phyloP scores from a whole-genome alignment of 1,140 invertebrate genomes.

The Drosophila ambigua region DNA sequence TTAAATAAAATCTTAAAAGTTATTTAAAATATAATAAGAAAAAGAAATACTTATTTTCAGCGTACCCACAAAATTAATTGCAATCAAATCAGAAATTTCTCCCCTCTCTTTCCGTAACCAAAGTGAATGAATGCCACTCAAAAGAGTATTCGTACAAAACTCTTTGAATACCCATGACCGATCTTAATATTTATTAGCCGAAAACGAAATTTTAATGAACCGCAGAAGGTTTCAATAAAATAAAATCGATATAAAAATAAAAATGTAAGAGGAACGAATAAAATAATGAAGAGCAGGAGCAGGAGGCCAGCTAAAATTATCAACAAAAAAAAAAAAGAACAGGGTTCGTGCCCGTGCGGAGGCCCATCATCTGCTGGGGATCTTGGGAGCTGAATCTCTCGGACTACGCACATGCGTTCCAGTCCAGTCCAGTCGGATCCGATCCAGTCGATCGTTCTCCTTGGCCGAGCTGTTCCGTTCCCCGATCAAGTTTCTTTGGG shows the following conservation, averaged over 20 bases:
- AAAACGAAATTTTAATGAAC: slow-evolving; percentile 80
- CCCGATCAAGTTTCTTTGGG: slow-evolving; percentile 66
- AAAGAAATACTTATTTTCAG: too few species aligned
- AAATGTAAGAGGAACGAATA: slow-evolving; percentile 49
- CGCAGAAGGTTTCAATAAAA: slow-evolving; percentile 59
- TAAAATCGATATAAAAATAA: slow-evolving; percentile 65
- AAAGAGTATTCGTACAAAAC: slow-evolving; percentile 15
- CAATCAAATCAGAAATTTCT: too few species aligned
- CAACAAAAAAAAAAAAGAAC: slow-evolving; percentile 46
- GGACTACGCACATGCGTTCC: slow-evolving; percentile 50
- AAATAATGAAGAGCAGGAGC: slow-evolving; percentile 63
- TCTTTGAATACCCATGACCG: slow-evolving; percentile 16
- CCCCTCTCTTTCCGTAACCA: too few species aligned
- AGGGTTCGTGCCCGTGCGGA: slow-evolving; percentile 50
- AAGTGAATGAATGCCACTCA: too few species aligned
- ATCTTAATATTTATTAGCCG: slow-evolving; percentile 71
- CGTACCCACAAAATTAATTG: too few species aligned
- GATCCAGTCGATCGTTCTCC: slow-evolving; percentile 16
- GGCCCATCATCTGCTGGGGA: background rate
- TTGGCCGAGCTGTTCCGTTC: slow-evolving; percentile 9
- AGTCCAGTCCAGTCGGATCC: background rate
- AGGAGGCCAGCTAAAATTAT: slow-evolving; percentile 52
- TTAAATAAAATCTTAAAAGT: background rate
- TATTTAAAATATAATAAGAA: background rate
- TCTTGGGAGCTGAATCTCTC: slow-evolving; percentile 6